phyloP scores from a whole-genome alignment of 2,113 vertebrate species.

The Melanerpes aurifrons region DNA sequence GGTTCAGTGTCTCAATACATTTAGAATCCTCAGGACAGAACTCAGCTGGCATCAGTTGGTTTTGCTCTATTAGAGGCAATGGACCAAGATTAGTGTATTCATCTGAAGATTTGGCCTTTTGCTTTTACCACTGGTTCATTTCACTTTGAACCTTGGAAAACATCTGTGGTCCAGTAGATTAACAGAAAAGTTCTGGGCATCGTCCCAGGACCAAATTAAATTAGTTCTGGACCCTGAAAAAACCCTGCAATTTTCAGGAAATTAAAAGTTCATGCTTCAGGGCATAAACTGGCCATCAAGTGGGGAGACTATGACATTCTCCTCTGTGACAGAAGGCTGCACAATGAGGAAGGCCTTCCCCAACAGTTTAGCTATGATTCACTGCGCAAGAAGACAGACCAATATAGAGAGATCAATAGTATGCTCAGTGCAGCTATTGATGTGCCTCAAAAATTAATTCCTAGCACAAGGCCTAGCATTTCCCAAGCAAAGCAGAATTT shows the following conservation, averaged over 20 bases:
- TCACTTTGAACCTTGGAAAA: slow-evolving; percentile 23
- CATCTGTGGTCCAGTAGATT: not conserved
- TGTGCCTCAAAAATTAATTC: not conserved
- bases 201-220: slow-evolving; percentile 34
- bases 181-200: slow-evolving; percentile 17
- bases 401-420: not conserved
- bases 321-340: not conserved
- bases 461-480: not conserved
- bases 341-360: not conserved
- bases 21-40: not conserved
- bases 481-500: not conserved
- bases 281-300: not conserved
- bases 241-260: slow-evolving; percentile 45
- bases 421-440: not conserved
- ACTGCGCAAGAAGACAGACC: not conserved
- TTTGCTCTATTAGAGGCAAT: not conserved
- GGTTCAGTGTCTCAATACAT: not conserved
- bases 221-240: slow-evolving; percentile 38
- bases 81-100: not conserved
- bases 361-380: not conserved
- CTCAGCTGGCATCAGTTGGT: not conserved
- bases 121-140: not conserved
- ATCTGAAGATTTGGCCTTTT: not conserved
- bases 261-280: slow-evolving; percentile 56
- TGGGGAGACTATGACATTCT: not conserved